Conservation (phyloP, 2,888 invertebrate species). For the Autographa gamma region DNA sequence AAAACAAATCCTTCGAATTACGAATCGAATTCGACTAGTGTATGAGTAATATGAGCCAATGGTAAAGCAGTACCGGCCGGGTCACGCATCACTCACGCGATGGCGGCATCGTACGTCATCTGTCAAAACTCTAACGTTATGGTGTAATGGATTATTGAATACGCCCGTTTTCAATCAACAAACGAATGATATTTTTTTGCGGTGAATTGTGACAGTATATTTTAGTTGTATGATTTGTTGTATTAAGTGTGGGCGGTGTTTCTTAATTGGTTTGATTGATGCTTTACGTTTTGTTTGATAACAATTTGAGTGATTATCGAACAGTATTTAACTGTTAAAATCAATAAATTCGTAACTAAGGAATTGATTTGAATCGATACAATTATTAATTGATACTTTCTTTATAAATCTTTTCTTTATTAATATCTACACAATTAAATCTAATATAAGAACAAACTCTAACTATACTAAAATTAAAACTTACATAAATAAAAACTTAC, state of each 20-base stretch:
- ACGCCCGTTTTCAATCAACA: conserved; percentile 77
- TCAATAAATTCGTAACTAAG: no score
- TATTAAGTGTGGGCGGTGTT: conserved; percentile 60
- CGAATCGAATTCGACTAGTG: conserved; percentile 22
- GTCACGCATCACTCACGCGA: conserved; percentile 71
- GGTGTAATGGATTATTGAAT: conserved; percentile 82
- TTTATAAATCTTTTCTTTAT: no score
- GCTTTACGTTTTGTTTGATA: conserved; percentile 26
- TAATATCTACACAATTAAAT: no score
- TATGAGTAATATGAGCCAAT: conserved; percentile 39
- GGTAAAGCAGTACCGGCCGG: conserved; percentile 45
- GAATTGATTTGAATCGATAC: no score
- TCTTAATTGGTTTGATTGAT: conserved; percentile 69
- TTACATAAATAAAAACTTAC: no score
- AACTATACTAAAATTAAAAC: no score
- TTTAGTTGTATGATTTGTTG: conserved; percentile 64
- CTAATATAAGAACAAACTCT: no score
- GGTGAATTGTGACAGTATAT: conserved; percentile 64
- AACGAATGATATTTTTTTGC: conserved; percentile 70
- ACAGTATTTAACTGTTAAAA: no score
- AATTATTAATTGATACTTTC: no score
- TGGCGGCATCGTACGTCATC: conserved; percentile 70
- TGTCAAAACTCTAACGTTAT: conserved; percentile 77
- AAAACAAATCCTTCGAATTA: conserved; percentile 1
- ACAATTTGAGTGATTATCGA: neutral